Conservation (phyloP, 2,888 invertebrate species). For the Phlogophora meticulosa region DNA sequence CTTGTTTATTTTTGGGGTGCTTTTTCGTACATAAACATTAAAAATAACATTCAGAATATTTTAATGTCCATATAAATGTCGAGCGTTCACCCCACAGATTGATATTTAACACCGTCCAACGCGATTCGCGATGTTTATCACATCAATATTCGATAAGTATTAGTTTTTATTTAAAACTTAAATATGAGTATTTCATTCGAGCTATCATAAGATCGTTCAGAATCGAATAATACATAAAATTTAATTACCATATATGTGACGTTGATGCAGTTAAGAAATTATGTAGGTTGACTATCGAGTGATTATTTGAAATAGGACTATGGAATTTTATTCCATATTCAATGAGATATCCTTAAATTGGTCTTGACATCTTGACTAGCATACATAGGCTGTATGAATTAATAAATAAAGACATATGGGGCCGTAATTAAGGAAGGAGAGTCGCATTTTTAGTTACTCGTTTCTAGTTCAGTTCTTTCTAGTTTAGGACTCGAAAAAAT, state of each 20-base stretch:
- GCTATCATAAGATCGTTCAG: not conserved
- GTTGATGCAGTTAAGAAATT: not conserved
- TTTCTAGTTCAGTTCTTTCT: too few relatives aligned
- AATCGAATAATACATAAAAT: not conserved
- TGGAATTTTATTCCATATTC: too few relatives aligned
- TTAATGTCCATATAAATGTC: constrained; percentile 48
- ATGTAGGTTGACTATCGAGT: not conserved
- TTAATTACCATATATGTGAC: not conserved
- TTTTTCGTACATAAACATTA: constrained; percentile 16
- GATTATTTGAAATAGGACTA: not conserved
- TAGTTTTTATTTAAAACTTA: constrained; percentile 13
- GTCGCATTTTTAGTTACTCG: too few relatives aligned
- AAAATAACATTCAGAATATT: constrained; percentile 33
- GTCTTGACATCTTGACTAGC: too few relatives aligned
- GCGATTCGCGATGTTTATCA: constrained; percentile 30
- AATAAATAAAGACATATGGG: too few relatives aligned
- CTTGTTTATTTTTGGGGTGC: constrained; percentile 13
- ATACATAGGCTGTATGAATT: too few relatives aligned
- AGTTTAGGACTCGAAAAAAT: too few relatives aligned
- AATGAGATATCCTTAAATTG: too few relatives aligned
- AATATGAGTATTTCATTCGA: constrained; percentile 4
- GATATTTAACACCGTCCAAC: constrained; percentile 45
- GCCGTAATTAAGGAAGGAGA: too few relatives aligned
- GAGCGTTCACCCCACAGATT: constrained; percentile 54
- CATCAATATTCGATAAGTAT: constrained; percentile 28